These are phyloP conservation scores for Taenioides sp. DNA, from an alignment of 2,797 vertebrate genomes.

Conservation along the genomic window DNA sequence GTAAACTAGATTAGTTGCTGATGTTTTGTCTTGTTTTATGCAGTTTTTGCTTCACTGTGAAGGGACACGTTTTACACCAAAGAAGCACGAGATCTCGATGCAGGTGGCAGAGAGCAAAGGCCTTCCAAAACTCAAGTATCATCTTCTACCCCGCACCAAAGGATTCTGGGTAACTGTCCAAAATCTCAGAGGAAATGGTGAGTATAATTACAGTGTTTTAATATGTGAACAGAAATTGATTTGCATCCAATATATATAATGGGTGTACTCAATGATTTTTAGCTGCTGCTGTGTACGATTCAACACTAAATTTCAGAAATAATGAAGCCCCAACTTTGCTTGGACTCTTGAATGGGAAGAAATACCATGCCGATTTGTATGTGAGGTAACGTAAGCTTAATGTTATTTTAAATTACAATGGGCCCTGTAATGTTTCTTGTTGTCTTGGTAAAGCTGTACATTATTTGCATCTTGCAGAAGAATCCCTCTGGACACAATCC, in stretches of 20 bases:
- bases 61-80: conserved; percentile 92
- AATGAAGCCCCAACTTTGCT: conserved; percentile 88
- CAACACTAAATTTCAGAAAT: conserved; percentile 96
- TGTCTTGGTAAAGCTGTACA: background rate
- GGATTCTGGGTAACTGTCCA: conserved; percentile 92
- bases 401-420: background rate
- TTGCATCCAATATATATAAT: conserved; percentile 1
- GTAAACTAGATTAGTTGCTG: background rate
- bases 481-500: conserved; percentile 89
- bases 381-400: conserved; percentile 79
- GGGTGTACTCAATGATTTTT: conserved; percentile 17
- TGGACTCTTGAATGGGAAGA: conserved; percentile 91
- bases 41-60: conserved; percentile 96
- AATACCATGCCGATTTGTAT: conserved; percentile 92
- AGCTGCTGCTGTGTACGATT: conserved; percentile 96
- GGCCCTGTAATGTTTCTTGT: background rate
- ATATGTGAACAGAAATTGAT: background rate
- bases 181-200: conserved; percentile 91
- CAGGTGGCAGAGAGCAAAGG: conserved; percentile 94
- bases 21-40: conserved; percentile 13
- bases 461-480: conserved; percentile 74
- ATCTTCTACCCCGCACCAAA: conserved; percentile 94
- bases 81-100: conserved; percentile 96
- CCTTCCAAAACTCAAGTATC: conserved; percentile 91
- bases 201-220: conserved; percentile 46